phyloP scores from a whole-genome alignment of 2,888 invertebrate species.

The Cistogaster globosa region DNA sequence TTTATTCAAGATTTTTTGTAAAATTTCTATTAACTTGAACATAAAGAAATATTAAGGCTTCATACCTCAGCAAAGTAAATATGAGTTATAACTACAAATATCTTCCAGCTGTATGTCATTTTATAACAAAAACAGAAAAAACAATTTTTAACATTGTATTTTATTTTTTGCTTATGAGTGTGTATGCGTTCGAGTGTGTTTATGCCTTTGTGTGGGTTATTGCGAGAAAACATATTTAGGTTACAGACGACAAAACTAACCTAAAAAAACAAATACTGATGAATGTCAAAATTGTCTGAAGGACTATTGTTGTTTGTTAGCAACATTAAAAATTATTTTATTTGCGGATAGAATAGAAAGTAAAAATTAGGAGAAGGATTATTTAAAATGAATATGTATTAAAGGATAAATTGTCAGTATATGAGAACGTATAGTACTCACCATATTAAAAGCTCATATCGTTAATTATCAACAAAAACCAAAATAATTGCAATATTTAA shows the following conservation, averaged over 20 bases:
- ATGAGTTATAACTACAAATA: slow-evolving; percentile 45
- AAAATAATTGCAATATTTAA: too few species aligned
- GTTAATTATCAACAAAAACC: too few species aligned
- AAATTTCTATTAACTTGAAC: slow-evolving; percentile 52
- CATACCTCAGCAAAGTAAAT: slow-evolving; percentile 27
- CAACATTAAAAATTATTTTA: background rate
- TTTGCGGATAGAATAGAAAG: background rate
- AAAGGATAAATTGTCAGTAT: background rate
- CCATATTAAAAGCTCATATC: too few species aligned
- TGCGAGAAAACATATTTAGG: background rate
- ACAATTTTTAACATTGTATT: background rate
- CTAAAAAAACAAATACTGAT: slow-evolving; percentile 21
- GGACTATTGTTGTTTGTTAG: slow-evolving; percentile 18
- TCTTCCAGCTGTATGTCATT: slow-evolving; percentile 49
- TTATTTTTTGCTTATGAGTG: background rate
- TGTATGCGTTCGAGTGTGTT: background rate
- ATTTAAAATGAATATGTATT: background rate
- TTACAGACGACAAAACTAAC: slow-evolving; percentile 50
- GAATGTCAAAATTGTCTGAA: slow-evolving; percentile 52
- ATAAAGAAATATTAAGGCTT: slow-evolving; percentile 48
- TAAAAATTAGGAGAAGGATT: too few species aligned
- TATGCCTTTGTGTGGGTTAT: slow-evolving; percentile 11
- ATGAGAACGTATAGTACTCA: too few species aligned
- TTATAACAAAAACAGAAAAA: background rate
- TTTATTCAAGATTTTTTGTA: slow-evolving; percentile 23